phyloP scores from a whole-genome alignment of 2,797 vertebrate genomes.

The Anomalospiza imberbis region DNA sequence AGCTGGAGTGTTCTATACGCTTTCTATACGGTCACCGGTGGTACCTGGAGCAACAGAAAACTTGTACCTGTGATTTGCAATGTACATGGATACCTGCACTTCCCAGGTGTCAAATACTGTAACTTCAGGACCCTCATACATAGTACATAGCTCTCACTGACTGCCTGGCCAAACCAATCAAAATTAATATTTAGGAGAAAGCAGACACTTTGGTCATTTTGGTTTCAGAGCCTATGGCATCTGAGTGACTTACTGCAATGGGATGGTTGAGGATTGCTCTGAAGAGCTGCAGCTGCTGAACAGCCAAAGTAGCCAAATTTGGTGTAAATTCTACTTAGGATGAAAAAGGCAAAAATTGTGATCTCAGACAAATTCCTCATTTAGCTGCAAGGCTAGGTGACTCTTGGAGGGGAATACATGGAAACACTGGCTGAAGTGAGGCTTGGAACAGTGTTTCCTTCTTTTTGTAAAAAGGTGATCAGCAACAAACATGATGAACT shows the following conservation, averaged over 20 bases:
- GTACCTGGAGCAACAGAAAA: not conserved
- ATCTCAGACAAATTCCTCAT: not conserved
- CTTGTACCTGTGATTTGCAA: rapidly evolving
- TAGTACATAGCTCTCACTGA: not conserved
- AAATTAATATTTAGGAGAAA: not conserved
- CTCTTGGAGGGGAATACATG: not conserved
- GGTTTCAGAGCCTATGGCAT: not conserved
- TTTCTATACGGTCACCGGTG: not conserved
- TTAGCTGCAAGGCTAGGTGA: not conserved
- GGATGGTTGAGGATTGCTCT: not conserved
- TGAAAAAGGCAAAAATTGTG: not conserved
- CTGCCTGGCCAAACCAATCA: not conserved
- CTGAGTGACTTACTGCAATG: not conserved
- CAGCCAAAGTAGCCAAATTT: not conserved
- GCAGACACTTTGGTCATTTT: not conserved
- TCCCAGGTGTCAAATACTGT: not conserved
- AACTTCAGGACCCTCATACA: not conserved
- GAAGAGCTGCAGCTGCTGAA: not conserved
- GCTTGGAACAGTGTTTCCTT: not conserved
- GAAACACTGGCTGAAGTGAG: not conserved
- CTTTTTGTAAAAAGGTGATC: not conserved
- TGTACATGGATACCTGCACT: not conserved
- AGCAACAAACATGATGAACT: not conserved
- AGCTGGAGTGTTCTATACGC: not conserved
- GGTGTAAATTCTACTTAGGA: not conserved